These are phyloP conservation scores for Tauraco hartlaubi DNA, from an alignment of 2,797 vertebrate genomes.

Conservation along the genomic window DNA sequence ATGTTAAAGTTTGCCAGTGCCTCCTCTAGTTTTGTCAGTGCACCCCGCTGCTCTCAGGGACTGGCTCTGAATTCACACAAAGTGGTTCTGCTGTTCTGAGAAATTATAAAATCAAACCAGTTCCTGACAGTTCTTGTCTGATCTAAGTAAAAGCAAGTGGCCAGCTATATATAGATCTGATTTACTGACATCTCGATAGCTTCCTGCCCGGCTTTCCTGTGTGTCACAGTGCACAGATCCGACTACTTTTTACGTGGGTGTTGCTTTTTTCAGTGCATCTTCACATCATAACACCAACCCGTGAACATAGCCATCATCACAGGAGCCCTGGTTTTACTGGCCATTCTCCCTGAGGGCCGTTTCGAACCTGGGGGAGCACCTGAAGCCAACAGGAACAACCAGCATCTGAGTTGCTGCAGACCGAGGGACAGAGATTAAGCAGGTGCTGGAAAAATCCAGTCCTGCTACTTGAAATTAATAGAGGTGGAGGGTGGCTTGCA, in stretches of 20 bases:
- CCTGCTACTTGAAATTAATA: background rate
- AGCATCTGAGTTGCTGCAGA: background rate
- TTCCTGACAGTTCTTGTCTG: background rate
- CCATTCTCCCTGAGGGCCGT: background rate
- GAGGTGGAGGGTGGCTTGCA: background rate
- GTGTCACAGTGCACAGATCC: background rate
- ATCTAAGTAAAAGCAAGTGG: background rate
- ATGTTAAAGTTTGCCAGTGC: background rate
- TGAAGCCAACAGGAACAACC: background rate
- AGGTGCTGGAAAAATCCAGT: background rate
- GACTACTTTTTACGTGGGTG: background rate
- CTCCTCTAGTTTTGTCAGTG: background rate
- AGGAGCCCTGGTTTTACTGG: background rate
- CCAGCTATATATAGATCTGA: background rate
- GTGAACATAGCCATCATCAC: background rate
- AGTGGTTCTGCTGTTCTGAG: background rate
- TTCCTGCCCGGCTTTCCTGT: slow-evolving; percentile 38
- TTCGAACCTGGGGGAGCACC: background rate
- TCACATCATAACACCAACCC: rapidly evolving
- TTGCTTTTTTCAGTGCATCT: background rate
- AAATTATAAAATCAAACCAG: background rate
- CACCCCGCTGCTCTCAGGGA: background rate
- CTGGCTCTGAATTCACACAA: background rate
- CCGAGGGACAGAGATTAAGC: background rate
- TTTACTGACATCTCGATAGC: background rate